Percentiles rank a stretch among this genome's conserved stretches.
phyloP scores from a whole-genome alignment of 2,113 vertebrate species.

The Hippotragus niger region DNA sequence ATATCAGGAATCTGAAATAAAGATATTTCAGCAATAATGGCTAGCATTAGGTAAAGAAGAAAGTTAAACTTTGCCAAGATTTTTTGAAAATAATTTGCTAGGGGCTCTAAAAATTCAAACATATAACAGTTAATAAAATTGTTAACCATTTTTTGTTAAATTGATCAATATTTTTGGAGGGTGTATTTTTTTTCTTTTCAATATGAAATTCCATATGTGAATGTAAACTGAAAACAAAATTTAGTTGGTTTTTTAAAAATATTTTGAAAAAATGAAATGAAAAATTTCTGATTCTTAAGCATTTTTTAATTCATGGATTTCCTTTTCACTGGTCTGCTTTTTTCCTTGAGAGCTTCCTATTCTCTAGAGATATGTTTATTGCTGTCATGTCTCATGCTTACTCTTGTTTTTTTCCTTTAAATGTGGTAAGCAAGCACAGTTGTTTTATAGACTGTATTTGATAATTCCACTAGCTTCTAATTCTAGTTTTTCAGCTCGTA shows the following conservation, averaged over 20 bases:
- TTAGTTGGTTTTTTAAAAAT: neutral
- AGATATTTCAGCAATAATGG: neutral
- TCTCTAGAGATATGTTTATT: neutral
- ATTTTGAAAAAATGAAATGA: neutral
- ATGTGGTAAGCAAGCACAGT: neutral
- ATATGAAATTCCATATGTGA: neutral
- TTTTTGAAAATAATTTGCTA: neutral
- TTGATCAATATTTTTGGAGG: neutral
- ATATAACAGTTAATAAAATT: neutral
- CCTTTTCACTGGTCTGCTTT: neutral
- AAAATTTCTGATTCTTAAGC: neutral
- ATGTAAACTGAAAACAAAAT: neutral
- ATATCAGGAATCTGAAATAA: conserved; percentile 13
- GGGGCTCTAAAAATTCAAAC: neutral
- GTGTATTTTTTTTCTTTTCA: neutral
- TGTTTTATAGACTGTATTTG: neutral
- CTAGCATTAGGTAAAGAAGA: neutral
- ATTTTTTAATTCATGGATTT: neutral
- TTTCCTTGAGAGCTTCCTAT: neutral
- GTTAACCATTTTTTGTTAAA: neutral
- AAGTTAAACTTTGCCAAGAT: neutral
- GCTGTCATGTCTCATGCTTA: neutral
- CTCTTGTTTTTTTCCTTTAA: neutral
- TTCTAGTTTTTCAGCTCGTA: neutral
- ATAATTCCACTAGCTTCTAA: neutral